phyloP scores from a whole-genome alignment of 2,888 invertebrate species.

The Lochmaea capreae region DNA sequence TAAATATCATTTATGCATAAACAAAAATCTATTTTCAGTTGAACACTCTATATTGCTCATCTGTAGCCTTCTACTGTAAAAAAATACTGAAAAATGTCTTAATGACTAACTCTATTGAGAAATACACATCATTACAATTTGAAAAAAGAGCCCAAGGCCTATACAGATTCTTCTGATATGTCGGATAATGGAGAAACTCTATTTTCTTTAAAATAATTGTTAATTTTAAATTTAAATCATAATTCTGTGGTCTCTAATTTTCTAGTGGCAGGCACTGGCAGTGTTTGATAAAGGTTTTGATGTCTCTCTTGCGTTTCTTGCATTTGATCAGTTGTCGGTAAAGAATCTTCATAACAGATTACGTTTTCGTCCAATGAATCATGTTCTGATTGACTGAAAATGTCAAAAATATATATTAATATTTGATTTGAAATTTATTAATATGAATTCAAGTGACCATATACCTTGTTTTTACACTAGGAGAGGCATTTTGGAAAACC shows the following conservation, averaged over 20 bases:
- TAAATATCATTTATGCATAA: no score
- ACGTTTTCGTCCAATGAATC: slow-evolving; percentile 90
- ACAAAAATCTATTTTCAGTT: no score
- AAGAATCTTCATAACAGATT: slow-evolving; percentile 68
- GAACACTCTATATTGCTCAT: no score
- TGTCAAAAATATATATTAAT: slow-evolving; percentile 11
- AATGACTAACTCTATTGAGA: no score
- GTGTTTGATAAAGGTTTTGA: slow-evolving; percentile 77
- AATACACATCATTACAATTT: background rate
- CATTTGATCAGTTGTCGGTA: slow-evolving; percentile 65
- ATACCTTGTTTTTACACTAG: no score
- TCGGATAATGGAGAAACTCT: slow-evolving; percentile 40
- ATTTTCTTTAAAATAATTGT: slow-evolving; percentile 36
- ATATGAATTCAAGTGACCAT: no score
- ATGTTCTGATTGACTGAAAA: slow-evolving; percentile 76
- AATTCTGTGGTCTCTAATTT: slow-evolving; percentile 86
- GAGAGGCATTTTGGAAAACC: no score
- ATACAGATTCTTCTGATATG: slow-evolving; percentile 34
- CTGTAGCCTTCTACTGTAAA: no score
- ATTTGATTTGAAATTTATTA: background rate
- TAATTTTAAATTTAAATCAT: slow-evolving; percentile 62
- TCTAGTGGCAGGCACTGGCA: slow-evolving; percentile 65
- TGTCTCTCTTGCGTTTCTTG: slow-evolving; percentile 69
- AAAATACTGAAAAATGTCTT: no score
- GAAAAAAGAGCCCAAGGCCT: background rate